Percentiles rank a stretch among this genome's conserved stretches.
Conservation (phyloP, 2,113 vertebrate genomes). For the Platycercus adscitus region DNA sequence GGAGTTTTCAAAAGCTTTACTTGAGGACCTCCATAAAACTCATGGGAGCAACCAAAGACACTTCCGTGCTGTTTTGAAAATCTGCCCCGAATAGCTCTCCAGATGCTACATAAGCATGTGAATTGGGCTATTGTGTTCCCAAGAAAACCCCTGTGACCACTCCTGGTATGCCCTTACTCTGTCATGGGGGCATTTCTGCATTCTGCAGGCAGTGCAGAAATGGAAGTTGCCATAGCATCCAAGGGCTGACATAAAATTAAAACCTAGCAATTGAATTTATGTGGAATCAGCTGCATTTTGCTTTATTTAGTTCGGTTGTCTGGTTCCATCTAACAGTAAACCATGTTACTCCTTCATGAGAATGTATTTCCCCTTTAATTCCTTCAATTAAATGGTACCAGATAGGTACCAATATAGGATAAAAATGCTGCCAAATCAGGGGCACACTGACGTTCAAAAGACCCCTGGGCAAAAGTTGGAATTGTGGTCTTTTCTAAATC, state of each 20-base stretch:
- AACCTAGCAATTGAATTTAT: neutral
- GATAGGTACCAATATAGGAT: neutral
- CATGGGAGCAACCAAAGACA: neutral
- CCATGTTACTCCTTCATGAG: neutral
- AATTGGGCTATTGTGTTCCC: neutral
- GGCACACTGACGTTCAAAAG: neutral
- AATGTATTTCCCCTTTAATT: neutral
- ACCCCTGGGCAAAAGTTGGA: neutral
- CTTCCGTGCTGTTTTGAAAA: neutral
- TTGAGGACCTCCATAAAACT: neutral
- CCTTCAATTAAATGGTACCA: conserved; percentile 20
- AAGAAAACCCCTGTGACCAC: neutral
- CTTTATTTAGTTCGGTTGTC: neutral
- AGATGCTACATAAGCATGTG: neutral
- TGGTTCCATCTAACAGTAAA: neutral
- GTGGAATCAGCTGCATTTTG: neutral
- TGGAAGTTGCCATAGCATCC: neutral
- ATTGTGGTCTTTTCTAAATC: neutral
- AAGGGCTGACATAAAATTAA: neutral
- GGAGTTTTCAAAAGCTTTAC: neutral
- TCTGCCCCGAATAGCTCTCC: neutral
- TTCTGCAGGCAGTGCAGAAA: neutral
- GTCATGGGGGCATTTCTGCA: neutral
- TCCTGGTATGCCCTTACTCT: neutral
- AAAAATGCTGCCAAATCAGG: neutral